phyloP scores from a whole-genome alignment of 2,797 vertebrate species.

The Salmo trutta region DNA sequence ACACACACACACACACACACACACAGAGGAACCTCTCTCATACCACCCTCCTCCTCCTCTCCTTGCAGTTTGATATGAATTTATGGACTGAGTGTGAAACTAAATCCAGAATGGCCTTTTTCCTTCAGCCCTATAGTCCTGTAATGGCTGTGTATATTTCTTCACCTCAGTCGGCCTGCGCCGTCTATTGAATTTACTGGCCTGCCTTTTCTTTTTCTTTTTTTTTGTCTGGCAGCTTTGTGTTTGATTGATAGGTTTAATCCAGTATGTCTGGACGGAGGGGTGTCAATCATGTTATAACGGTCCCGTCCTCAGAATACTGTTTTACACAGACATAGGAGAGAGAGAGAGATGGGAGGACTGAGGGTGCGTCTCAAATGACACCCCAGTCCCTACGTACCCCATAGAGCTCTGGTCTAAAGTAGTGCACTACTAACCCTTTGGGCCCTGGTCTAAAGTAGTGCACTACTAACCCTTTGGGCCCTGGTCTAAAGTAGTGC shows the following conservation, averaged over 20 bases:
- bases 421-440: too few relatives aligned
- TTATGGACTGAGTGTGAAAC: slow-evolving; percentile 74
- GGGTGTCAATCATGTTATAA: slow-evolving; percentile 75
- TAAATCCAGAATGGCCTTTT: slow-evolving; percentile 78
- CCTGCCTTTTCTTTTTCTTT: slow-evolving; percentile 37
- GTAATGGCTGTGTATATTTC: slow-evolving; percentile 82
- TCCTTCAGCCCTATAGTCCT: slow-evolving; percentile 68
- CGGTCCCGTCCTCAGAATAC: slow-evolving; percentile 49
- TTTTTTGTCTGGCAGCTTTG: slow-evolving; percentile 68
- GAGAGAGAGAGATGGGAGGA: too few relatives aligned
- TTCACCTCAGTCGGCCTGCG: slow-evolving; percentile 69
- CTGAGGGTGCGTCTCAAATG: too few relatives aligned
- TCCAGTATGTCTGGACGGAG: slow-evolving; percentile 74
- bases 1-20: background rate
- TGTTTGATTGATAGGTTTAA: slow-evolving; percentile 82
- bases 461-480: too few relatives aligned
- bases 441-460: too few relatives aligned
- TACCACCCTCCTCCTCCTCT: slow-evolving; percentile 45
- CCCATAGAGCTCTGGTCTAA: too few relatives aligned
- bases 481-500: too few relatives aligned
- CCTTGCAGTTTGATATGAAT: slow-evolving; percentile 79
- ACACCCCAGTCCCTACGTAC: too few relatives aligned
- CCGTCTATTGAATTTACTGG: slow-evolving; percentile 81
- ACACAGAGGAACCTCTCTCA: slow-evolving; percentile 48
- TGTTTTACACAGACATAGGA: too few relatives aligned